Percentiles rank a stretch among this genome's conserved stretches.
Evolutionary conservation across 2,797 vertebrate genomes (phyloP).

Genomic region (Sebastolobus altivelis): DNA sequence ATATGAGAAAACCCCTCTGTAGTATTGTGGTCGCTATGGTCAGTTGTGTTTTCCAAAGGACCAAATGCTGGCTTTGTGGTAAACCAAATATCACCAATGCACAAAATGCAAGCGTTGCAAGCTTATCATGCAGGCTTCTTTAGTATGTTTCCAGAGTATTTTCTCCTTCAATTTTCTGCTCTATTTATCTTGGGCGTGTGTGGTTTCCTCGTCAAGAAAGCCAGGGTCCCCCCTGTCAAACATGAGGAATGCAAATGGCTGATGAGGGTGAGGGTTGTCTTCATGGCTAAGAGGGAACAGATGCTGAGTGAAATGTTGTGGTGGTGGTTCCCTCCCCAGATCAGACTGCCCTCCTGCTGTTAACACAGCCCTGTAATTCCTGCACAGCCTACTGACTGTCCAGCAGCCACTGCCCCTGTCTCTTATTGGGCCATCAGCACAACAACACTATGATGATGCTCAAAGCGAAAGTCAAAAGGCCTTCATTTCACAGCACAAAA

Average conservation of each 20-base stretch:
- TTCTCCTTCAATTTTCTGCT: slow-evolving; percentile 35
- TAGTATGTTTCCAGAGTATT: background rate
- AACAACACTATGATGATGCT: slow-evolving; percentile 29
- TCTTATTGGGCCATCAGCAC: slow-evolving; percentile 20
- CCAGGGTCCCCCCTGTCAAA: slow-evolving; percentile 59
- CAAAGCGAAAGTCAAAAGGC: slow-evolving; percentile 36
- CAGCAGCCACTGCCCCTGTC: slow-evolving; percentile 59
- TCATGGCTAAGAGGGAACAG: slow-evolving; percentile 82
- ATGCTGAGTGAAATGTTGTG: slow-evolving; percentile 82
- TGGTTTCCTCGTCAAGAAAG: slow-evolving; percentile 58
- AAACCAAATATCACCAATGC: background rate
- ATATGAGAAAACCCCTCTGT: slow-evolving; percentile 41
- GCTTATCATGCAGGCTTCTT: background rate
- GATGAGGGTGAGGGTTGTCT: slow-evolving; percentile 66
- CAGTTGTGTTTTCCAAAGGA: slow-evolving; percentile 7
- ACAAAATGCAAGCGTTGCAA: slow-evolving; percentile 5
- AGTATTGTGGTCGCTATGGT: slow-evolving; percentile 23
- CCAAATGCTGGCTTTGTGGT: background rate
- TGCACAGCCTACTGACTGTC: slow-evolving; percentile 47
- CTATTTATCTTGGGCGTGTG: slow-evolving; percentile 67
- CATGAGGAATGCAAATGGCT: slow-evolving; percentile 68
- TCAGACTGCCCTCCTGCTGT: slow-evolving; percentile 60
- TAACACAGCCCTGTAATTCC: slow-evolving; percentile 71
- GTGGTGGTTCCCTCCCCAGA: slow-evolving; percentile 71
- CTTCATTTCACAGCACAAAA: background rate